A percentile compares a stretch with the other conserved stretches of the same genome.
Evolutionary conservation across 2,888 invertebrate genomes (phyloP).

Genomic region (Cyclophora punctaria): DNA sequence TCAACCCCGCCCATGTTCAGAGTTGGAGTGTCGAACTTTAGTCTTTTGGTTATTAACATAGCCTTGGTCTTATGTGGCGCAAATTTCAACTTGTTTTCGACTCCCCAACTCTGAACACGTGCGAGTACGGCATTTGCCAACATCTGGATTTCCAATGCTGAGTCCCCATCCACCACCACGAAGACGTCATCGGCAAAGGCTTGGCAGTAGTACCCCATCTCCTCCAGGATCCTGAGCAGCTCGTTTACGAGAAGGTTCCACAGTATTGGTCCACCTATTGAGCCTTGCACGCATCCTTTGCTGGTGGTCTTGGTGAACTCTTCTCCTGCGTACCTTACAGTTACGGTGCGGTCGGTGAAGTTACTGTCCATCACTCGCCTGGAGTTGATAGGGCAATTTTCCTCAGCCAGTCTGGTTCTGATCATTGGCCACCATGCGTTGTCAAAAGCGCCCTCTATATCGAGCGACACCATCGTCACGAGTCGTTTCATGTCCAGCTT

Average conservation of each 20-base stretch:
- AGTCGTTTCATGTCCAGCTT: neutral
- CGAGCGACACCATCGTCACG: constrained; percentile 1
- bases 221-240: constrained; percentile 1
- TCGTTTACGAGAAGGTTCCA: constrained; percentile 17
- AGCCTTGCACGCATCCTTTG: constrained; percentile 7
- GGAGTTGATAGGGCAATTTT: constrained; percentile 1
- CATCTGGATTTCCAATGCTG: constrained; percentile 2
- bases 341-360: constrained; percentile 1
- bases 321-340: neutral
- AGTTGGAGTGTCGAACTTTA: neutral
- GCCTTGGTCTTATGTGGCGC: neutral
- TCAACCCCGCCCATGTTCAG: neutral
- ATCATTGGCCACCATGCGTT: constrained; percentile 9
- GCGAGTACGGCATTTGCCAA: constrained; percentile 12
- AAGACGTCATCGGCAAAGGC: constrained; percentile 12
- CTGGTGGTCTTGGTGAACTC: neutral
- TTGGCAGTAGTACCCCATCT: constrained; percentile 2
- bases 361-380: constrained; percentile 5
- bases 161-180: constrained; percentile 5
- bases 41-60: neutral
- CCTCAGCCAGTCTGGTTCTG: constrained; percentile 4
- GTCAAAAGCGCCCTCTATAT: constrained; percentile 12
- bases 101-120: constrained; percentile 5
- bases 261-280: constrained; percentile 10
- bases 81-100: constrained; percentile 4